phyloP scores from a whole-genome alignment of 2,797 vertebrate genomes.

The Peromyscus nudipes region DNA sequence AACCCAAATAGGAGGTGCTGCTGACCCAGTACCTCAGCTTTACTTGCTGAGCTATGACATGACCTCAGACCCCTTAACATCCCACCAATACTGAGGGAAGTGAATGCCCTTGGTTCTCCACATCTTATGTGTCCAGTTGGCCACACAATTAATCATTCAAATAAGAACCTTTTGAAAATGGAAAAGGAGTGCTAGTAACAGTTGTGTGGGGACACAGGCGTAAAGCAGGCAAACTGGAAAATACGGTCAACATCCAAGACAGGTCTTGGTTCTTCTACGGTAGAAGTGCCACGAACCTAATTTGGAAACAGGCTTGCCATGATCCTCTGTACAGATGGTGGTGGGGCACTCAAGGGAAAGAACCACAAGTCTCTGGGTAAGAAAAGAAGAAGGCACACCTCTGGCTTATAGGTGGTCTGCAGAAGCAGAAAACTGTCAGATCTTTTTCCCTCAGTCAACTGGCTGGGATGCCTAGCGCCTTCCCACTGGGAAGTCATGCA shows the following conservation, averaged over 20 bases:
- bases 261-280: neutral
- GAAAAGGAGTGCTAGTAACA: neutral
- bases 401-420: neutral
- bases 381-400: neutral
- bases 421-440: neutral
- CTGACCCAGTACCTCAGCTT: neutral
- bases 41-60: neutral
- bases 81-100: neutral
- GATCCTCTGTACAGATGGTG: neutral
- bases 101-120: neutral
- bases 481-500: slow-evolving; percentile 49
- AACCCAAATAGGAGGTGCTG: neutral
- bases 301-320: neutral
- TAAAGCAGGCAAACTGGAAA: neutral
- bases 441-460: slow-evolving; percentile 67
- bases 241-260: neutral
- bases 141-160: neutral
- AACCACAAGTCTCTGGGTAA: neutral
- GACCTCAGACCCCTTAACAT: neutral
- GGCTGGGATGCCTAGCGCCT: slow-evolving; percentile 65
- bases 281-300: neutral
- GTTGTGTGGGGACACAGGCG: neutral
- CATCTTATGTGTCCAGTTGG: neutral
- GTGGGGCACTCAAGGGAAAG: neutral
- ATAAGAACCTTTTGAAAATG: neutral